A percentile compares a stretch with the other conserved stretches of the same genome.
Evolutionary conservation across 2,888 invertebrate species (phyloP).

Genomic region (Drosophila macrothrix): DNA sequence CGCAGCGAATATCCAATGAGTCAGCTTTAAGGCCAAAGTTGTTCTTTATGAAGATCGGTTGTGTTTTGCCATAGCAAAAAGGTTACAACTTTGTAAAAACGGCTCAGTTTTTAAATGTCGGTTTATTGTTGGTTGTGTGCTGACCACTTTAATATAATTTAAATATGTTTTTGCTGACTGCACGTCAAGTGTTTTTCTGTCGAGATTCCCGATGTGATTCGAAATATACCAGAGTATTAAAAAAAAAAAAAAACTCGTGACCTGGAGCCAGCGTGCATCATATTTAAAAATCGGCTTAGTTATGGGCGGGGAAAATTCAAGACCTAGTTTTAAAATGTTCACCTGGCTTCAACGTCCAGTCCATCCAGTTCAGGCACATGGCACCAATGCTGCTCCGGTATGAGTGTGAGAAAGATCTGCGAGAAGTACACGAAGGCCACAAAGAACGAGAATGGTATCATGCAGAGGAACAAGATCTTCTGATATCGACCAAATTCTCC

Average conservation of each 20-base stretch:
- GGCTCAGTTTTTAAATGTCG: background rate
- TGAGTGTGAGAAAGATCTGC: conserved; percentile 94
- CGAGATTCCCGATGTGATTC: background rate
- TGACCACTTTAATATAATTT: background rate
- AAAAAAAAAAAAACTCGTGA: too few species aligned
- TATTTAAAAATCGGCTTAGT: background rate
- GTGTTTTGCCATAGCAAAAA: background rate
- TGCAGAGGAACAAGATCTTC: conserved; percentile 91
- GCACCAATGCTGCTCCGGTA: conserved; percentile 94
- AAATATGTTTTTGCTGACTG: background rate
- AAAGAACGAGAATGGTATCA: conserved; percentile 95
- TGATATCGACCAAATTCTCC: conserved; percentile 95
- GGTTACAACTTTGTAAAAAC: background rate
- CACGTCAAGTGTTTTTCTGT: background rate
- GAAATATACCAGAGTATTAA: background rate
- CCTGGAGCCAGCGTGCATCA: background rate
- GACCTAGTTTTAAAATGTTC: conserved; percentile 60
- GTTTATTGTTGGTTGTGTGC: background rate
- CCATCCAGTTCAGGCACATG: conserved; percentile 89
- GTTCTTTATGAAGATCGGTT: background rate
- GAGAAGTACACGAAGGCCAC: conserved; percentile 95
- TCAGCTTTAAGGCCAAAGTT: conserved; percentile 16
- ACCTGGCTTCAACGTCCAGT: conserved; percentile 87
- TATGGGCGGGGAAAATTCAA: background rate
- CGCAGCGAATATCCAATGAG: conserved; percentile 12